A percentile compares a stretch with the other conserved stretches of the same genome.
phyloP scores from a whole-genome alignment of 1,140 invertebrate genomes.

The Protaetia brevitarsis region DNA sequence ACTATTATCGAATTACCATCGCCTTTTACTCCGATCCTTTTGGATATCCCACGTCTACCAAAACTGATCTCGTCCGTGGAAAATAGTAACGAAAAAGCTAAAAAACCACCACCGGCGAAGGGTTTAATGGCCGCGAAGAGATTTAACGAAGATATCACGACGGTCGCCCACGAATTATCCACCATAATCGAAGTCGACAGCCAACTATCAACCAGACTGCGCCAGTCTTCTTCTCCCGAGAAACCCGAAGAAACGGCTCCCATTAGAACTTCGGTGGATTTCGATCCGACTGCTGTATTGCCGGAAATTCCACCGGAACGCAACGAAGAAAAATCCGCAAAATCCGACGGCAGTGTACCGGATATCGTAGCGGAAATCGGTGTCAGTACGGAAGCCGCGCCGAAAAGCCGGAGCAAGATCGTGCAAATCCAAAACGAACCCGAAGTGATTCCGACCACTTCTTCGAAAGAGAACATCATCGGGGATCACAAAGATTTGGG shows the following conservation, averaged over 20 bases:
- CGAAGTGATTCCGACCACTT: not conserved
- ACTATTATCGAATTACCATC: not conserved
- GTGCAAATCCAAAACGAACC: not conserved
- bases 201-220: constrained; percentile 23
- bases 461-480: not conserved
- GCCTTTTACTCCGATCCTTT: constrained; percentile 33
- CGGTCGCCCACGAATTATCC: constrained; percentile 60
- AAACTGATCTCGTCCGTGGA: constrained; percentile 33
- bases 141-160: constrained; percentile 46
- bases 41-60: constrained; percentile 42
- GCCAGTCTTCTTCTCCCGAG: not conserved
- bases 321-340: not conserved
- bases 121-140: constrained; percentile 33
- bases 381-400: not conserved
- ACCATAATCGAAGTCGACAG: constrained; percentile 59
- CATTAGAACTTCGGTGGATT: constrained; percentile 1
- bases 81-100: constrained; percentile 8
- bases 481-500: constrained; percentile 39
- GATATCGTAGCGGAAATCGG: constrained; percentile 50
- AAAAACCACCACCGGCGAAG: constrained; percentile 42
- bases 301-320: constrained; percentile 16
- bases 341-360: constrained; percentile 49
- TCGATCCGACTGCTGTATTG: constrained; percentile 13
- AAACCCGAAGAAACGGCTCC: not conserved
- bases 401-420: constrained; percentile 13